Conservation (phyloP, 2,797 vertebrate species). For the Fistularia tabacaria region DNA sequence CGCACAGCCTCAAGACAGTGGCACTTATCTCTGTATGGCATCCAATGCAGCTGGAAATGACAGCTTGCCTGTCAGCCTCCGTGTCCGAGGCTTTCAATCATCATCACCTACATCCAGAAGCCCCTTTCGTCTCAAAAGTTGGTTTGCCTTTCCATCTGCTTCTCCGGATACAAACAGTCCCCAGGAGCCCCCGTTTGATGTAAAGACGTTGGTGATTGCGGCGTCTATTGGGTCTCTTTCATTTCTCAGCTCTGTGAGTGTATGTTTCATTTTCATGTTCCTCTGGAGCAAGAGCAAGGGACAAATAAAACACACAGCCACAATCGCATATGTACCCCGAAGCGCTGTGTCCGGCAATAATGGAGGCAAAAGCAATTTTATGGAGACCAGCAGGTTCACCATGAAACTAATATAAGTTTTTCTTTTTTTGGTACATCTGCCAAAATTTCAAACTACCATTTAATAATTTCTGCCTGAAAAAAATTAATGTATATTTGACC, state of each 20-base stretch:
- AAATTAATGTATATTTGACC: too few species aligned
- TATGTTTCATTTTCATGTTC: slow-evolving; percentile 87
- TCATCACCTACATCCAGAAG: slow-evolving; percentile 41
- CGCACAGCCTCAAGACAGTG: slow-evolving; percentile 77
- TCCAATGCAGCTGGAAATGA: slow-evolving; percentile 84
- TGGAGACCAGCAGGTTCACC: slow-evolving; percentile 70
- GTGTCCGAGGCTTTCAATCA: slow-evolving; percentile 61
- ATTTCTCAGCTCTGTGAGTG: slow-evolving; percentile 82
- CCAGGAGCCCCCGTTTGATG: slow-evolving; percentile 66
- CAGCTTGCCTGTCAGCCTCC: slow-evolving; percentile 73
- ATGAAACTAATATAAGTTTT: slow-evolving; percentile 76
- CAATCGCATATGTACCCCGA: slow-evolving; percentile 79
- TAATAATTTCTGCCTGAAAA: too few species aligned
- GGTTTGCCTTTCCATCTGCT: slow-evolving; percentile 61
- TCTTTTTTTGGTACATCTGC: not conserved
- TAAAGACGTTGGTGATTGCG: slow-evolving; percentile 79
- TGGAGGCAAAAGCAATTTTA: slow-evolving; percentile 29
- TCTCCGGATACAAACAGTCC: slow-evolving; percentile 40
- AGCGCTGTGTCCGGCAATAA: slow-evolving; percentile 42
- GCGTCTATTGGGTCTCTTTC: slow-evolving; percentile 82
- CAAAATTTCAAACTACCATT: too few species aligned
- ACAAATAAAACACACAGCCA: slow-evolving; percentile 80
- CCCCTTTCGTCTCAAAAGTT: slow-evolving; percentile 50
- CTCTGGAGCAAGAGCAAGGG: slow-evolving; percentile 87
- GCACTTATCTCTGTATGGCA: slow-evolving; percentile 80